Percentiles rank a stretch among this genome's conserved stretches.
These are phyloP conservation scores for Drosophila quinaria DNA, from an alignment of 2,888 invertebrate genomes.

Conservation along the genomic window DNA sequence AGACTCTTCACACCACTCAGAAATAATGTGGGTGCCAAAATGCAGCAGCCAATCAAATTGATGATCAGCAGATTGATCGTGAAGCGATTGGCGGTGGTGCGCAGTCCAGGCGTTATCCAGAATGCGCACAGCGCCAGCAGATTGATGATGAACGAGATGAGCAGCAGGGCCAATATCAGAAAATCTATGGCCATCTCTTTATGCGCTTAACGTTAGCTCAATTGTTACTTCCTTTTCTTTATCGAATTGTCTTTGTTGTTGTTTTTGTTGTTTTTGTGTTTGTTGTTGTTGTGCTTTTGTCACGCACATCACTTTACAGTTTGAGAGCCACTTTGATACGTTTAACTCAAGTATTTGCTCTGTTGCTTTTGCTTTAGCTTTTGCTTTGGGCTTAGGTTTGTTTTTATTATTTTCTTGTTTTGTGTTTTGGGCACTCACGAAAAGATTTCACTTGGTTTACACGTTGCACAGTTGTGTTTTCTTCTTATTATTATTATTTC, in stretches of 20 bases:
- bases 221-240: slow-evolving; percentile 22
- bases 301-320: slow-evolving; percentile 75
- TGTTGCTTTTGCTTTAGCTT: slow-evolving; percentile 30
- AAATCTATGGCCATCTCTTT: slow-evolving; percentile 85
- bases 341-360: slow-evolving; percentile 20
- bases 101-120: slow-evolving; percentile 86
- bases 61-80: slow-evolving; percentile 85
- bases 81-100: slow-evolving; percentile 86
- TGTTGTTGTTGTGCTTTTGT: slow-evolving; percentile 43
- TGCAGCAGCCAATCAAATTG: slow-evolving; percentile 85
- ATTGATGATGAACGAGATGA: slow-evolving; percentile 85
- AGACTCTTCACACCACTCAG: slow-evolving; percentile 65
- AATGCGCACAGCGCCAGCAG: slow-evolving; percentile 85
- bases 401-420: slow-evolving; percentile 12
- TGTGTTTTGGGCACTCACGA: slow-evolving; percentile 32
- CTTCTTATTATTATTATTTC: slow-evolving; percentile 25
- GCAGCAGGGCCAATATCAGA: slow-evolving; percentile 85
- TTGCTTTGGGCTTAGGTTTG: slow-evolving; percentile 24
- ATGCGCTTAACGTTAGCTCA: slow-evolving; percentile 21
- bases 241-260: slow-evolving; percentile 35
- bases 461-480: slow-evolving; percentile 48
- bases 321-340: slow-evolving; percentile 59
- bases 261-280: slow-evolving; percentile 37
- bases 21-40: slow-evolving; percentile 84
- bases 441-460: slow-evolving; percentile 69